Evolutionary conservation across 2,113 vertebrate genomes (phyloP), one percentile per base, ranked within the genome.

Genomic region (Asarcornis scutulata): DNA sequence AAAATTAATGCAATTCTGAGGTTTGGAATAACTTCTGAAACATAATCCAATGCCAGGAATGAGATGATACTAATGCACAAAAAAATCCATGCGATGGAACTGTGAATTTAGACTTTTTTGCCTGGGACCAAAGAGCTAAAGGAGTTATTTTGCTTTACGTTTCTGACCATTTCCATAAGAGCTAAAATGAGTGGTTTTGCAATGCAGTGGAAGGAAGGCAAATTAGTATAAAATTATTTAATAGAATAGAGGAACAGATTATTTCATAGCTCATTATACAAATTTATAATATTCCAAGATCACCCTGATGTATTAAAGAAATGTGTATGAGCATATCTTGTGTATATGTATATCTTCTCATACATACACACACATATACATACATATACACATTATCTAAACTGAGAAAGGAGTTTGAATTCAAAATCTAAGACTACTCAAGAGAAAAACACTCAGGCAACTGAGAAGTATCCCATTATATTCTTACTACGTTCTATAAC

Each of bases 1-100:
- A 89, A 83, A 78, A 92, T 79, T 69, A 89, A 96, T 66, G 76
- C 36, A 92, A 89, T 83, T 75, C 8, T 82, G 87, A 92, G 62
- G 34, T 60, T 77, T 83, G 62, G 59, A 97, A 81, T 88, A 89
- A 91, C 60, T 88, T 55, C 36, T 88, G 87, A 86, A 89, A 59
- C 25, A 66, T 44, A 89, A 85, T 73, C 53, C 58, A 82, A 50
- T 16, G 26, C 26, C 64, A 94, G n/a, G 11, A 25, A 88, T 17
- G 21, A 67, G 56, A 93, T 6, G 53, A 83, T 60, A 44, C 56
- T 36, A 81, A 88, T 12, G 53, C 13, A 92, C 6, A 94, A 76
- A 93, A 86, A 72, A 40, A 63, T 88, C 60, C 53, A 53, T 78
- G 69, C 38, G 42, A 92, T 73, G 46, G 48, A 83, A 75, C 10